A percentile compares a stretch with the other conserved stretches of the same genome.
Conservation (phyloP, 2,888 invertebrate species). For the Aricia artaxerxes region DNA sequence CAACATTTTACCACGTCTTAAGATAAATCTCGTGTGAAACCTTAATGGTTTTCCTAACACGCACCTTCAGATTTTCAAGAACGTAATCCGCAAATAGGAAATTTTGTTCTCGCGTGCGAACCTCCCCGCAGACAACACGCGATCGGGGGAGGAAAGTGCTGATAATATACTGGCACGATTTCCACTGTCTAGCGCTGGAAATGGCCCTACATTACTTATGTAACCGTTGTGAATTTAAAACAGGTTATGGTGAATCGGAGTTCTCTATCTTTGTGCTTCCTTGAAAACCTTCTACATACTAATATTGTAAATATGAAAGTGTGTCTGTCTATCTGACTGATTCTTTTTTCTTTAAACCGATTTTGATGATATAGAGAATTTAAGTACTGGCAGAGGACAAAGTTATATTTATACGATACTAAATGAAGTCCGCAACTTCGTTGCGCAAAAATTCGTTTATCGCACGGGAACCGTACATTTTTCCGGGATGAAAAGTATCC, state of each 20-base stretch:
- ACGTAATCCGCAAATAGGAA: conserved; percentile 65
- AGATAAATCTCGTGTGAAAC: conserved; percentile 11
- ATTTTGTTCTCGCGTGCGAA: conserved; percentile 71
- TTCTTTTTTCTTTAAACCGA: neutral
- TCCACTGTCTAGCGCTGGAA: conserved; percentile 41
- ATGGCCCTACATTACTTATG: conserved; percentile 34
- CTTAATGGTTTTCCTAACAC: conserved; percentile 24
- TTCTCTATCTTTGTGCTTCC: neutral
- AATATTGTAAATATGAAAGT: neutral
- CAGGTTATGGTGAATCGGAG: neutral
- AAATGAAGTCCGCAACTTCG: too few relatives aligned
- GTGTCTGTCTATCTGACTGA: neutral
- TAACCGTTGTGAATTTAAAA: conserved; percentile 30
- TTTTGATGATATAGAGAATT: neutral
- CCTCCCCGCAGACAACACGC: conserved; percentile 63
- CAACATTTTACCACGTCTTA: neutral
- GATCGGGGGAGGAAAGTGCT: conserved; percentile 56
- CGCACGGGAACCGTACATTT: too few relatives aligned
- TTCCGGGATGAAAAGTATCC: too few relatives aligned
- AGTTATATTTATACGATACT: too few relatives aligned
- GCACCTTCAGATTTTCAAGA: conserved; percentile 36
- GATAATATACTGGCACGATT: conserved; percentile 63
- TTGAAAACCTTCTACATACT: neutral
- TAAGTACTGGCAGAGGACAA: too few relatives aligned
- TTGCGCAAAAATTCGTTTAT: too few relatives aligned